Percentiles rank a stretch among this genome's conserved stretches.
phyloP scores from a whole-genome alignment of 2,888 invertebrate genomes.

The Pollenia angustigena region DNA sequence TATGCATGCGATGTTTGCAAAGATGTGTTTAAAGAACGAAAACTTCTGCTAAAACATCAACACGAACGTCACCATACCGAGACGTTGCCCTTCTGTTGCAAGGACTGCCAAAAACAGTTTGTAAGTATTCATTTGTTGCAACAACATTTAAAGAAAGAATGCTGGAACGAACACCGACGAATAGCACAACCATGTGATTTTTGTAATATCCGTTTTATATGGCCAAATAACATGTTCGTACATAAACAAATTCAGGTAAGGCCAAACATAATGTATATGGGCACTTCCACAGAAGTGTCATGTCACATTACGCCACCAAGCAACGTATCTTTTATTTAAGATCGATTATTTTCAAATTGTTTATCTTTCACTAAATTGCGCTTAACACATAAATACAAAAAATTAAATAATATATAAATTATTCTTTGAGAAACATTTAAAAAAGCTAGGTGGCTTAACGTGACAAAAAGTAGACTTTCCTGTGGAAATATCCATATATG shows the following conservation, averaged over 20 bases:
- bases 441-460: no score
- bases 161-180: slow-evolving; percentile 77
- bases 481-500: no score
- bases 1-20: slow-evolving; percentile 79
- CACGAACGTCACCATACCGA: slow-evolving; percentile 80
- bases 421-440: no score
- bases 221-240: slow-evolving; percentile 79
- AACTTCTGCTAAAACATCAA: slow-evolving; percentile 79
- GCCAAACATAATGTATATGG: no score
- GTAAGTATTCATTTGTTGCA: slow-evolving; percentile 85
- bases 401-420: no score
- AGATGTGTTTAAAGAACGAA: slow-evolving; percentile 73
- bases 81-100: slow-evolving; percentile 84
- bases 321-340: no score
- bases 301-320: no score
- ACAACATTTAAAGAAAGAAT: slow-evolving; percentile 84
- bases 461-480: no score
- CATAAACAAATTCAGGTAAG: slow-evolving; percentile 74
- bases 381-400: no score
- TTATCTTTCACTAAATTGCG: no score
- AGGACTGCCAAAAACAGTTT: slow-evolving; percentile 85
- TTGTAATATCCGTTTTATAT: slow-evolving; percentile 80
- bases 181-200: slow-evolving; percentile 75
- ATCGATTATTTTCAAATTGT: no score
- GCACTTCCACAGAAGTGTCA: no score